These are phyloP conservation scores for Aulostomus chinensis DNA, from an alignment of 2,797 vertebrate species.

Conservation along the genomic window DNA sequence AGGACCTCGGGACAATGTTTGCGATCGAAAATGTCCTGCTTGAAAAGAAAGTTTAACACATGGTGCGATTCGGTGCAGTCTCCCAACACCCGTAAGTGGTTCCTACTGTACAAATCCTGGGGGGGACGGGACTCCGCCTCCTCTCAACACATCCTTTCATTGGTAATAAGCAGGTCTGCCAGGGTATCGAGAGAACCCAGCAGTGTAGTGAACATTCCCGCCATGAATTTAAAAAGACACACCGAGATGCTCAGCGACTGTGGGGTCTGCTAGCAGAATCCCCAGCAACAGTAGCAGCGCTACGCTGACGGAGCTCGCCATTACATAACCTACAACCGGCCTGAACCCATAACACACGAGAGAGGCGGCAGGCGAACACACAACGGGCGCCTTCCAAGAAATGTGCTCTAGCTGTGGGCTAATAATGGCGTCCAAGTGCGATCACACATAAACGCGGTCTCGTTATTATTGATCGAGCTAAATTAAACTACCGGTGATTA, in stretches of 20 bases:
- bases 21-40: no score
- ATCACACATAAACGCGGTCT: no score
- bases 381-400: slow-evolving; percentile 27
- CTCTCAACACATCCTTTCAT: slow-evolving; percentile 67
- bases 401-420: slow-evolving; percentile 4
- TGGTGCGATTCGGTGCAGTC: no score
- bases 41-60: no score
- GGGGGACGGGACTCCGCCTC: slow-evolving; percentile 69
- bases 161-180: slow-evolving; percentile 66
- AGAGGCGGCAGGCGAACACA: slow-evolving; percentile 28
- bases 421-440: slow-evolving; percentile 1
- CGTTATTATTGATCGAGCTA: no score
- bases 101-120: slow-evolving; percentile 7
- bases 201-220: slow-evolving; percentile 65
- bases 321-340: slow-evolving; percentile 76
- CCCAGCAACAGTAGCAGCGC: slow-evolving; percentile 78
- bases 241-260: slow-evolving; percentile 69
- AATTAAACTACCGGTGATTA: background rate
- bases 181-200: slow-evolving; percentile 44
- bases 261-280: slow-evolving; percentile 64
- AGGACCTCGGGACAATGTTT: no score
- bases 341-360: slow-evolving; percentile 48
- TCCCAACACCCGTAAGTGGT: no score
- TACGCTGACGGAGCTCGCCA: slow-evolving; percentile 78
- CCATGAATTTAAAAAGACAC: slow-evolving; percentile 76